Evolutionary conservation across 2,797 vertebrate species (phyloP).

Genomic region (Malacoraja senta): DNA sequence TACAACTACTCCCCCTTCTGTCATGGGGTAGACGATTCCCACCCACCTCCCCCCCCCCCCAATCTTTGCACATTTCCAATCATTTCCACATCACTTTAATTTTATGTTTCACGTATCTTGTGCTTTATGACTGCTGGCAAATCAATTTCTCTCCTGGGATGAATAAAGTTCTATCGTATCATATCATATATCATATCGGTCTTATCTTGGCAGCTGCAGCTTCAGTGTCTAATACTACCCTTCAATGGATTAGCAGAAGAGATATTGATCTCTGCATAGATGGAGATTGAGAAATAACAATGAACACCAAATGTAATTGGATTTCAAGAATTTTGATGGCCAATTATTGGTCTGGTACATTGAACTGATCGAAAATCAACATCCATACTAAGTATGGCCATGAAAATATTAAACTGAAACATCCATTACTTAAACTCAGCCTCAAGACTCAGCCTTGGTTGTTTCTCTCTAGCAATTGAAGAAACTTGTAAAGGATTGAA

Average conservation of each 20-base stretch:
- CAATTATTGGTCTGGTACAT: not conserved
- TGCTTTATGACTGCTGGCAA: too few relatives aligned
- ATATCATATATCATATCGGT: too few relatives aligned
- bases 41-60: too few relatives aligned
- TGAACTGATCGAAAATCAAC: not conserved
- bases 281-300: not conserved
- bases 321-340: not conserved
- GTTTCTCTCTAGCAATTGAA: not conserved
- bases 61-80: too few relatives aligned
- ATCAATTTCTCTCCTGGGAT: too few relatives aligned
- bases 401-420: not conserved
- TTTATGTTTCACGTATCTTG: too few relatives aligned
- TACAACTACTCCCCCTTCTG: too few relatives aligned
- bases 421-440: not conserved
- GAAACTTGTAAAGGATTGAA: not conserved
- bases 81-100: too few relatives aligned
- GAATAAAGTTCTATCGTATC: too few relatives aligned
- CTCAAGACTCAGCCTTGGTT: not conserved
- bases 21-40: too few relatives aligned
- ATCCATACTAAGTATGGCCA: not conserved
- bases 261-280: not conserved
- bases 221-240: not conserved
- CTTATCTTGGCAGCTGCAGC: not conserved
- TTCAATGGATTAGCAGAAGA: not conserved
- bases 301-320: not conserved